Evolutionary conservation across 2,113 vertebrate genomes (phyloP).

Genomic region (Phasianus colchicus): DNA sequence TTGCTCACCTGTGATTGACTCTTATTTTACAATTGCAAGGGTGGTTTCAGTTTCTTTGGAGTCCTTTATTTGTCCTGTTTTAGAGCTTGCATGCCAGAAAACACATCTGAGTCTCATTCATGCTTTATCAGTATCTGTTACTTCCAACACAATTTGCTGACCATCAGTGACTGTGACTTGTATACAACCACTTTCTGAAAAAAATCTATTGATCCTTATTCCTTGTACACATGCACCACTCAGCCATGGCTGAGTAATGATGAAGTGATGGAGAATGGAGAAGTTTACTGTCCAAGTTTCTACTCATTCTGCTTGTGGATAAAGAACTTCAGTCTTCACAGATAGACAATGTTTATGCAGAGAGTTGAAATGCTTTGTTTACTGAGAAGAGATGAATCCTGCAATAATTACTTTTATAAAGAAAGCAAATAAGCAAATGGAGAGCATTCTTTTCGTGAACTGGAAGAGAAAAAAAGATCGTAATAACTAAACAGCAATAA

Average conservation of each 20-base stretch:
- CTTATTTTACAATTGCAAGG: neutral
- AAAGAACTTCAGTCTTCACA: neutral
- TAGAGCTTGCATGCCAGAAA: neutral
- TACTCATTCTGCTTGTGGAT: neutral
- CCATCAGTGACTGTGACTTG: neutral
- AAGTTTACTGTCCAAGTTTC: neutral
- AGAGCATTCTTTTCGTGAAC: neutral
- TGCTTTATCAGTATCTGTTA: neutral
- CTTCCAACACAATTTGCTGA: neutral
- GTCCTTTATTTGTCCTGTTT: neutral
- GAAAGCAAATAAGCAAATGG: neutral
- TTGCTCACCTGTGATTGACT: neutral
- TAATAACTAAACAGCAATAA: neutral
- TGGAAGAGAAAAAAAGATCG: neutral
- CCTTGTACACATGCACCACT: neutral
- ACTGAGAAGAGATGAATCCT: slow-evolving; percentile 1
- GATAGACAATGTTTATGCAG: neutral
- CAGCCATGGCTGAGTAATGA: neutral
- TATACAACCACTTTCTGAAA: neutral
- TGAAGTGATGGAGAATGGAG: neutral
- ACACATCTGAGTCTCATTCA: neutral
- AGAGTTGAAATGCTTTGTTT: neutral
- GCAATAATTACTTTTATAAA: neutral
- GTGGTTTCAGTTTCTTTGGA: neutral
- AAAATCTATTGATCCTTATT: neutral